Percentiles rank a stretch among this genome's conserved stretches.
Conservation (phyloP, 2,113 vertebrate species). For the Ciconia maguari region DNA sequence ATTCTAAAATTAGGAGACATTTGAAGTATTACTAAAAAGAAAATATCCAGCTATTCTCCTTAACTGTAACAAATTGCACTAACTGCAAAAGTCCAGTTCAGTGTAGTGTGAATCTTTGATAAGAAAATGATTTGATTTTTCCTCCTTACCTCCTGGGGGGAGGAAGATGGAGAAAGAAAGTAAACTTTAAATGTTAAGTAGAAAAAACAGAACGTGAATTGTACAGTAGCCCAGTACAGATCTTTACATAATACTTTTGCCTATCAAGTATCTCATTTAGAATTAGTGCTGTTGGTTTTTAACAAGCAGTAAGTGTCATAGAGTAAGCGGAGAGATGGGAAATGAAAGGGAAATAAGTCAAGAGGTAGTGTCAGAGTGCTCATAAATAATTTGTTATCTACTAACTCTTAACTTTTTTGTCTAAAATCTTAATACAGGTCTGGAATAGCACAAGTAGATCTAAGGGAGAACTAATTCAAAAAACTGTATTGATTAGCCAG, state of each 20-base stretch:
- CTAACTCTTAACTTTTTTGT: neutral
- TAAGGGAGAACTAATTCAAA: neutral
- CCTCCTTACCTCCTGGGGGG: neutral
- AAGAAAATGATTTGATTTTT: neutral
- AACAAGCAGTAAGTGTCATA: neutral
- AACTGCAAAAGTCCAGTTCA: neutral
- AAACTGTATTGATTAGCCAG: neutral
- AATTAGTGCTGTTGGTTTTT: neutral
- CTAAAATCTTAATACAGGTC: neutral
- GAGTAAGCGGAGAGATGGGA: neutral
- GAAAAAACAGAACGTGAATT: neutral
- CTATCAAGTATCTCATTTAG: neutral
- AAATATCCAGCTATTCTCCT: neutral
- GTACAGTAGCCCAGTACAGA: neutral
- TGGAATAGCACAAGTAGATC: neutral
- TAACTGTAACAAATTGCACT: neutral
- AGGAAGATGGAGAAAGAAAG: neutral
- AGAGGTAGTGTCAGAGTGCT: neutral
- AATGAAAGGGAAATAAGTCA: neutral
- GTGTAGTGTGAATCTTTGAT: neutral
- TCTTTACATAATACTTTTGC: neutral
- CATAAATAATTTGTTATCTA: neutral
- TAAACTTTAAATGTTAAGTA: neutral
- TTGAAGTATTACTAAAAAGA: neutral
- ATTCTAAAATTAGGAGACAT: neutral